phyloP scores from a whole-genome alignment of 2,113 vertebrate species.

The Rhizomys pruinosus region DNA sequence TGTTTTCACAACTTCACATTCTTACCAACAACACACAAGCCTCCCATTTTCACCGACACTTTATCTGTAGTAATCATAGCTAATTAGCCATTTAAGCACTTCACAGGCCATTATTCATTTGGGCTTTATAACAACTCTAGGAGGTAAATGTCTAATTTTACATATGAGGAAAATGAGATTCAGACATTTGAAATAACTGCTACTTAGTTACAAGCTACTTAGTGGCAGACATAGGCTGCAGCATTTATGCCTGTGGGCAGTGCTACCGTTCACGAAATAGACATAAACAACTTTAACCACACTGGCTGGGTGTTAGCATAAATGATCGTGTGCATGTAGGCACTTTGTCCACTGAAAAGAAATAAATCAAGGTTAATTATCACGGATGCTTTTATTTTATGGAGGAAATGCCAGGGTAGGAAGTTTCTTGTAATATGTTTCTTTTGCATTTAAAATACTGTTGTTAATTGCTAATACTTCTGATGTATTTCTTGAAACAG shows the following conservation, averaged over 20 bases:
- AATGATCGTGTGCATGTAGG: background rate
- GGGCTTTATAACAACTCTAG: background rate
- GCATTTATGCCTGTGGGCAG: background rate
- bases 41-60: no score
- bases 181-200: slow-evolving; percentile 37
- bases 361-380: slow-evolving; percentile 29
- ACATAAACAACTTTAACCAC: background rate
- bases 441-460: slow-evolving; percentile 22
- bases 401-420: slow-evolving; percentile 26
- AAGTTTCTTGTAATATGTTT: background rate
- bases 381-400: slow-evolving; percentile 9
- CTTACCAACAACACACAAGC: no score
- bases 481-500: slow-evolving; percentile 44
- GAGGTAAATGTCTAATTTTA: slow-evolving; percentile 6
- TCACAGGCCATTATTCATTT: background rate
- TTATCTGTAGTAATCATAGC: background rate
- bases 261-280: background rate
- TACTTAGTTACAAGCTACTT: background rate
- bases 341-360: background rate
- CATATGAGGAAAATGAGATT: slow-evolving; percentile 19
- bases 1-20: background rate
- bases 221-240: background rate
- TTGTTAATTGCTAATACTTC: slow-evolving; percentile 47
- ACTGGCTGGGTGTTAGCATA: background rate
- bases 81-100: background rate